Conservation (phyloP, 1,140 invertebrate genomes). For the Hyphantria cunea region DNA sequence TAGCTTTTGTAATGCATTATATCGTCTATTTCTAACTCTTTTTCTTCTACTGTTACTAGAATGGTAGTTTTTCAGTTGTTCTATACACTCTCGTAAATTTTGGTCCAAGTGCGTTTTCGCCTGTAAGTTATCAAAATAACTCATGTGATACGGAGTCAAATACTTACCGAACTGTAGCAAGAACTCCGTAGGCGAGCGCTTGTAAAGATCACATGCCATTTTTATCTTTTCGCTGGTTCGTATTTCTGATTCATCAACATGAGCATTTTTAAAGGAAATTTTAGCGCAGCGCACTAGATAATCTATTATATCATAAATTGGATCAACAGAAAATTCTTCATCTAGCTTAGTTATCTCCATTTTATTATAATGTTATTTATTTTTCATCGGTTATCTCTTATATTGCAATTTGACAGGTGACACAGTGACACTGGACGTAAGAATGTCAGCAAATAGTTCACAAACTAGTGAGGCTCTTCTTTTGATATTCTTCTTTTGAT, state of each 20-base stretch:
- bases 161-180: constrained; percentile 89
- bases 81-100: constrained; percentile 83
- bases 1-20: constrained; percentile 90
- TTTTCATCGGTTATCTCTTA: no score
- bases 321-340: constrained; percentile 55
- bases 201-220: constrained; percentile 86
- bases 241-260: constrained; percentile 89
- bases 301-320: constrained; percentile 77
- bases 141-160: constrained; percentile 85
- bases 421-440: no score
- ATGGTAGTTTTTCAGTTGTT: constrained; percentile 82
- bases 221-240: constrained; percentile 85
- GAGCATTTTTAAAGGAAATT: constrained; percentile 89
- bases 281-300: constrained; percentile 72
- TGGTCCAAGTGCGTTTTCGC: constrained; percentile 61
- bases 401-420: no score
- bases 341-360: neutral
- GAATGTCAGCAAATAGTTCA: no score
- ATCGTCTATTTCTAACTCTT: constrained; percentile 91
- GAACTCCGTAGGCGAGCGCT: constrained; percentile 86
- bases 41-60: constrained; percentile 80
- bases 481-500: no score
- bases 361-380: neutral
- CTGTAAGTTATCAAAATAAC: constrained; percentile 83
- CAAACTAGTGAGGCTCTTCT: no score